These are phyloP conservation scores for Vombatus ursinus DNA, from an alignment of 2,113 vertebrate species.

Conservation along the genomic window DNA sequence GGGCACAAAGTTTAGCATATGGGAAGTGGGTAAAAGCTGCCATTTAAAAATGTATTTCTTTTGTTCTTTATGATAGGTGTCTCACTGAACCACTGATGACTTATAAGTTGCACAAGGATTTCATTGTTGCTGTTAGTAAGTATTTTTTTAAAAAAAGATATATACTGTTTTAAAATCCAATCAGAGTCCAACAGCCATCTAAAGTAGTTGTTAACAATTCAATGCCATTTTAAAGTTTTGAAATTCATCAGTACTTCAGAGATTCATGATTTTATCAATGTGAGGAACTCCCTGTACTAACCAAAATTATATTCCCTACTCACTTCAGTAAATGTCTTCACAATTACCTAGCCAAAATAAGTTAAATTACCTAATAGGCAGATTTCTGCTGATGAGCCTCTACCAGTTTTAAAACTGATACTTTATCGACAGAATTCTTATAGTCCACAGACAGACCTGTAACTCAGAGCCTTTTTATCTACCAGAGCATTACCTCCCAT, in stretches of 20 bases:
- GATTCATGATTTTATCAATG: not conserved
- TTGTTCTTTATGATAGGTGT: constrained; percentile 86
- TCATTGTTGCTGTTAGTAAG: constrained; percentile 98
- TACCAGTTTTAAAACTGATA: not conserved
- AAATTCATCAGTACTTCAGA: not conserved
- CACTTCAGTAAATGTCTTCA: not conserved
- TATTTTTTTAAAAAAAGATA: constrained; percentile 54
- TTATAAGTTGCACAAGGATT: constrained; percentile 97
- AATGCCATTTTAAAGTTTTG: not conserved
- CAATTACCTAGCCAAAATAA: not conserved
- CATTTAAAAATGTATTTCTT: not conserved
- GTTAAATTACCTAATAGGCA: not conserved
- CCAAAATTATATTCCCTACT: not conserved
- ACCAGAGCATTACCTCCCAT: not conserved
- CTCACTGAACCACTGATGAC: constrained; percentile 97
- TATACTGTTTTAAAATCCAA: not conserved
- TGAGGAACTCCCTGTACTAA: not conserved
- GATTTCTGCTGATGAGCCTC: not conserved
- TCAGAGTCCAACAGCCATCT: not conserved
- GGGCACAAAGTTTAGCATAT: not conserved
- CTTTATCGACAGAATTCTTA: not conserved
- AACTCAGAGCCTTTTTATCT: not conserved
- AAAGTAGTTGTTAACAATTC: not conserved
- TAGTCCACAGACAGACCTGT: not conserved
- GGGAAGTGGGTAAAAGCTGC: not conserved